phyloP scores from a whole-genome alignment of 2,888 invertebrate genomes.

The Stenurella melanura region DNA sequence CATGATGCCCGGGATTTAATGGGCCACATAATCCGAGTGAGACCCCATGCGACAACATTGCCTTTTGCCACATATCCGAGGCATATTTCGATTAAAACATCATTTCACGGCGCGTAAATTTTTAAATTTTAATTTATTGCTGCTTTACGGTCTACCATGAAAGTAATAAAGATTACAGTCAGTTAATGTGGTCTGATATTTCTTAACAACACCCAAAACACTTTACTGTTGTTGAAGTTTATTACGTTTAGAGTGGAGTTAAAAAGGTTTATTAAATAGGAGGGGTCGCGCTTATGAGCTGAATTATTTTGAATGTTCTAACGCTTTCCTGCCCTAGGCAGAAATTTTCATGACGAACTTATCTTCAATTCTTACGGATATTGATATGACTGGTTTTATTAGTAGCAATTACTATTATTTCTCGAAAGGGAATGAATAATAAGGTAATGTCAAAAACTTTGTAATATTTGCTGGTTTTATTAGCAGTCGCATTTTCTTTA shows the following conservation, averaged over 20 bases:
- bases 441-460: conserved; percentile 8
- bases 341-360: conserved; percentile 13
- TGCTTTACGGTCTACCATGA: conserved; percentile 23
- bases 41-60: conserved; percentile 51
- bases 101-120: conserved; percentile 58
- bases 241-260: conserved; percentile 32
- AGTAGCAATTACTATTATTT: conserved; percentile 7
- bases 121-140: conserved; percentile 57
- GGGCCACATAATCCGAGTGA: conserved; percentile 57
- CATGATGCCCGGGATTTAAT: conserved; percentile 60
- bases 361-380: neutral
- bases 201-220: conserved; percentile 42
- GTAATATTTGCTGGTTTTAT: neutral
- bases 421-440: conserved; percentile 1
- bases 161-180: conserved; percentile 45
- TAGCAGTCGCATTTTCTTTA: conserved; percentile 19
- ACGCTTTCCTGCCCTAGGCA: conserved; percentile 21
- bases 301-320: conserved; percentile 34
- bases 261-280: conserved; percentile 40
- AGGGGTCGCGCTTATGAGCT: conserved; percentile 31
- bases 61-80: conserved; percentile 49
- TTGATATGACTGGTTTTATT: conserved; percentile 24
- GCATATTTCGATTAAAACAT: conserved; percentile 56
- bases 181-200: conserved; percentile 41
- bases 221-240: conserved; percentile 39